phyloP scores from a whole-genome alignment of 2,113 vertebrate species.

The Trematocara unimaculatum region DNA sequence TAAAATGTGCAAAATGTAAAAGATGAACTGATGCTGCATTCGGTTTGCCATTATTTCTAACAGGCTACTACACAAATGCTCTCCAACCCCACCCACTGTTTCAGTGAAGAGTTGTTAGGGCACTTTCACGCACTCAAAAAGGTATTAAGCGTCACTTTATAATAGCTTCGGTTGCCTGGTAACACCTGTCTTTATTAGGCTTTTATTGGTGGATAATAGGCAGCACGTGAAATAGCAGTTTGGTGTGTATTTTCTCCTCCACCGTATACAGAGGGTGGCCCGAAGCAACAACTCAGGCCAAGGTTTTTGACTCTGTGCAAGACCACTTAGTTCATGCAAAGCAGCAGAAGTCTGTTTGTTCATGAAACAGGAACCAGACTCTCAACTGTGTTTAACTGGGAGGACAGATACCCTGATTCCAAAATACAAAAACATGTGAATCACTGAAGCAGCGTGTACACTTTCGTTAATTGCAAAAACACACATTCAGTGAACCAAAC shows the following conservation, averaged over 20 bases:
- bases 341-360: not conserved
- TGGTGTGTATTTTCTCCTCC: not conserved
- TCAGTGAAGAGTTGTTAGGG: not conserved
- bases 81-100: not conserved
- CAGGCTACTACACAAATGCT: not conserved
- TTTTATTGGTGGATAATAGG: slow-evolving; percentile 7
- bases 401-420: not conserved
- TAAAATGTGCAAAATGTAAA: not conserved
- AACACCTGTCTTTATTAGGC: slow-evolving; percentile 13
- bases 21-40: not conserved
- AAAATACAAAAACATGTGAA: not conserved
- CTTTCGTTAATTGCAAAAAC: not conserved
- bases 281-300: not conserved
- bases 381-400: not conserved
- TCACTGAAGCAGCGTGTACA: not conserved
- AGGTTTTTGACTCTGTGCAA: not conserved
- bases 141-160: not conserved
- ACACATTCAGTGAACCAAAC: not conserved
- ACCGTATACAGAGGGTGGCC: not conserved
- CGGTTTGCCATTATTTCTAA: not conserved
- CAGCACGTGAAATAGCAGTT: not conserved
- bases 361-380: not conserved
- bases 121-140: not conserved
- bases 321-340: not conserved
- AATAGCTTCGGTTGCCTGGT: slow-evolving; percentile 19